Base-by-base conservation (phyloP, 2,888 invertebrate genomes). In the Drosophila peninsularis region DNA sequence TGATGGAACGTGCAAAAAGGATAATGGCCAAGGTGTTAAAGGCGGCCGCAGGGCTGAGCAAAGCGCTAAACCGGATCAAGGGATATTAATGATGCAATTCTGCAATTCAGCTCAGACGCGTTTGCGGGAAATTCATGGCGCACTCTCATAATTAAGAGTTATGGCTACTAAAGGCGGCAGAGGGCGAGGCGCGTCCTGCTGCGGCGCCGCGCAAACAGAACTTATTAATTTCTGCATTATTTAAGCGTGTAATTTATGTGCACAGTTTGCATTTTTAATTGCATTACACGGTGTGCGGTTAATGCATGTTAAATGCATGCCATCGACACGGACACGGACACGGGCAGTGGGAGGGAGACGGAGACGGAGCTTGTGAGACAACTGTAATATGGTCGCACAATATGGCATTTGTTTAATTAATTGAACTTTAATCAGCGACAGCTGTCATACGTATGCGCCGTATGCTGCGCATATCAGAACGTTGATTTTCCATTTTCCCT, bases 211-310 rank as follows among this genome's bases (percentile, higher is more conserved):
- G 52, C 64, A 71, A 76, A 74, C 72, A 61, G 80, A 84, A 86
- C 78, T 88, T 88, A 86, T 85, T 88, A 88, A 85, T 85, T 85
- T 84, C 65, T 84, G 82, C 88, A 85, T 85, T 87, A 85, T 85
- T 85, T 78, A 85, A 80, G 82, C 87, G 76, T 74, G 78, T 76
- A 87, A 85, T 85, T 85, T 85, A 85, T 85, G 88, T 82, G 82
- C 78, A 79, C 80, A 77, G 80, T 75, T 79, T 80, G 80, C 83
- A 72, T 86, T 83, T 86, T 86, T 86, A 84, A 84, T 84, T 86
- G 77, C 83, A 83, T 84, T 83, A 86, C 86, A 86, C 68, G 71
- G 75, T 66, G 71, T 73, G 72, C 56, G 81, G 83, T 88, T 87
- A 85, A 85, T 87, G 85, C 82, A 81, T 82, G 85, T 86, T 88